Evolutionary conservation across 2,113 vertebrate genomes (phyloP).

Genomic region (Shinisaurus crocodilurus): DNA sequence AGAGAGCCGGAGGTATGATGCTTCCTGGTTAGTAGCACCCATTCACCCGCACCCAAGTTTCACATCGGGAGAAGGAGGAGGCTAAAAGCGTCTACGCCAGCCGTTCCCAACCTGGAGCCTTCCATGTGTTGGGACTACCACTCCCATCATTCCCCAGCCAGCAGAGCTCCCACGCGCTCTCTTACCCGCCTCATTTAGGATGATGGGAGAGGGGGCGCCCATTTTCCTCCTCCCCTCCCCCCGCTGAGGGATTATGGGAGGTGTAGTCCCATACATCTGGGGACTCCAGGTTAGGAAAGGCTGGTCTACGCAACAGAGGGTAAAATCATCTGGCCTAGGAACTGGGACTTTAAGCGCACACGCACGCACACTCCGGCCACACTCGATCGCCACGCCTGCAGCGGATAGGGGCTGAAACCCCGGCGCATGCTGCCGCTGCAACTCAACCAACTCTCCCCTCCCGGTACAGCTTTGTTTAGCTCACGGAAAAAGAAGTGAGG

Average conservation of each 20-base stretch:
- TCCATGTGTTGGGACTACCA: too few species aligned
- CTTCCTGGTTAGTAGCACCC: neutral
- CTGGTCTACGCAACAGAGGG: neutral
- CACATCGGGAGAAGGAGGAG: neutral
- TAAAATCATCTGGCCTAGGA: neutral
- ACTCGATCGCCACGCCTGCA: neutral
- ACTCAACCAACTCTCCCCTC: neutral
- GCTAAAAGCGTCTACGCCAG: too few species aligned
- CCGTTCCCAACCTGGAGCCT: too few species aligned
- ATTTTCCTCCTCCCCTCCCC: too few species aligned
- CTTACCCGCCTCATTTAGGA: too few species aligned
- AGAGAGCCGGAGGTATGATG: neutral
- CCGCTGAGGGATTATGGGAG: too few species aligned
- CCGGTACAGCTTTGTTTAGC: neutral
- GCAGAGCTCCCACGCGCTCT: too few species aligned
- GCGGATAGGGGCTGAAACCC: neutral
- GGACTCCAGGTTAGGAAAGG: too few species aligned
- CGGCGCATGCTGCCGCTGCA: neutral
- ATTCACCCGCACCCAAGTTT: constrained; percentile 11
- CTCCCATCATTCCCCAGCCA: too few species aligned
- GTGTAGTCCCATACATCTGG: too few species aligned
- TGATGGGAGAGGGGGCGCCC: too few species aligned
- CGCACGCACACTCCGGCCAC: neutral
- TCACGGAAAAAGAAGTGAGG: neutral
- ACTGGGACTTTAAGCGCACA: neutral